Evolutionary conservation across 2,797 vertebrate genomes (phyloP).

Genomic region (Smutsia temminckii): DNA sequence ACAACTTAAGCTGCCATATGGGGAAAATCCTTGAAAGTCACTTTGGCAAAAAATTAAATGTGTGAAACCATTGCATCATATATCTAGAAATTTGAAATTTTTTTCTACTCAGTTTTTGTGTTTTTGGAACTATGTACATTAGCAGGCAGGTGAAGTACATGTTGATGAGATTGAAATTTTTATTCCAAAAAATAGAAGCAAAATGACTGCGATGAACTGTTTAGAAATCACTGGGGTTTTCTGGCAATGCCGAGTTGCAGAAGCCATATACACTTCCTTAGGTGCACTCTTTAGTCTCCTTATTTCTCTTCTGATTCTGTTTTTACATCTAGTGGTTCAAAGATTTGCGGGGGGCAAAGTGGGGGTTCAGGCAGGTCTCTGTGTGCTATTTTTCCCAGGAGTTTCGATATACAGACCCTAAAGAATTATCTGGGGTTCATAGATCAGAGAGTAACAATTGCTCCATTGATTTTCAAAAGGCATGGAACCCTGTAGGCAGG

Average conservation of each 20-base stretch:
- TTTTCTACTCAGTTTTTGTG: not conserved
- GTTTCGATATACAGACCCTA: constrained; percentile 76
- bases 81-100: not conserved
- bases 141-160: constrained; percentile 29
- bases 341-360: constrained; percentile 33
- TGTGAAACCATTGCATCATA: not conserved
- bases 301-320: constrained; percentile 62
- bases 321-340: constrained; percentile 52
- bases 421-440: constrained; percentile 81
- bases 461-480: constrained; percentile 83
- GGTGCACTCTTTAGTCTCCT: constrained; percentile 45
- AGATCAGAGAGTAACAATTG: constrained; percentile 84
- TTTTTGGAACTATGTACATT: not conserved
- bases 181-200: constrained; percentile 29
- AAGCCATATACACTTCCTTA: constrained; percentile 32
- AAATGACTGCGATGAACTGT: not conserved
- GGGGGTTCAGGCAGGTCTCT: constrained; percentile 62
- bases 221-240: constrained; percentile 21
- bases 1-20: not conserved
- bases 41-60: constrained; percentile 22
- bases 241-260: not conserved
- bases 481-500: constrained; percentile 72
- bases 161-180: constrained; percentile 46
- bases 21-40: not conserved
- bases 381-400: constrained; percentile 81